These are phyloP conservation scores for Halcyon senegalensis DNA, from an alignment of 2,113 vertebrate species.

Conservation along the genomic window DNA sequence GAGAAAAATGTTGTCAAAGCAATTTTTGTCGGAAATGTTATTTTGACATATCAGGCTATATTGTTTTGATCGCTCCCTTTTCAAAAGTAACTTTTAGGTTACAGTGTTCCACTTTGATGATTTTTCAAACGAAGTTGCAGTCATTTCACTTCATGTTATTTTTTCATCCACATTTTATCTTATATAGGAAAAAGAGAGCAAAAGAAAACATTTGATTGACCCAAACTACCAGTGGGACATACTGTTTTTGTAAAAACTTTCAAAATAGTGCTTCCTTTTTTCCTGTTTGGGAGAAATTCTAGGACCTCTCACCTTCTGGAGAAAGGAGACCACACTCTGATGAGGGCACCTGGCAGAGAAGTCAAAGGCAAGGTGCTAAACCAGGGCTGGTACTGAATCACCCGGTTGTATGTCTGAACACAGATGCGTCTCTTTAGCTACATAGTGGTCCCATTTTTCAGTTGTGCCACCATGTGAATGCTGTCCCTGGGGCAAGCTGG, in stretches of 20 bases:
- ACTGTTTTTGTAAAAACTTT: background rate
- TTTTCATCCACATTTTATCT: slow-evolving; percentile 39
- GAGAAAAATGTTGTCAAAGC: slow-evolving; percentile 24
- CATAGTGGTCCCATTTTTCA: rapidly evolving
- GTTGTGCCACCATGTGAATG: rapidly evolving
- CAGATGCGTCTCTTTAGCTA: background rate
- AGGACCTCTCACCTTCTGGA: background rate
- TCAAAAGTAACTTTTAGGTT: slow-evolving; percentile 48
- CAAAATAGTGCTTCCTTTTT: background rate
- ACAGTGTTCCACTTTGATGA: slow-evolving; percentile 52
- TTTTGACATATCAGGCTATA: background rate
- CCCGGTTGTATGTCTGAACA: background rate
- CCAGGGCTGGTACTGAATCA: background rate
- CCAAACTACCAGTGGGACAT: background rate
- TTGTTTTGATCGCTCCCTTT: slow-evolving; percentile 47
- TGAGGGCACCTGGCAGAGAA: background rate
- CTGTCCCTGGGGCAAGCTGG: background rate
- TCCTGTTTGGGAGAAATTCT: background rate
- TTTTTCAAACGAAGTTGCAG: slow-evolving; percentile 38
- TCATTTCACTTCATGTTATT: background rate
- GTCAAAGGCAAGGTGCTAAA: background rate
- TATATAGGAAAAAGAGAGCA: background rate
- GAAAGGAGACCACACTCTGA: background rate
- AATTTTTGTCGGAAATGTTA: slow-evolving; percentile 28
- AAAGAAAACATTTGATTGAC: slow-evolving; percentile 44